Base-by-base conservation (phyloP, 2,797 vertebrate genomes). In the Cirrhinus molitorella region DNA sequence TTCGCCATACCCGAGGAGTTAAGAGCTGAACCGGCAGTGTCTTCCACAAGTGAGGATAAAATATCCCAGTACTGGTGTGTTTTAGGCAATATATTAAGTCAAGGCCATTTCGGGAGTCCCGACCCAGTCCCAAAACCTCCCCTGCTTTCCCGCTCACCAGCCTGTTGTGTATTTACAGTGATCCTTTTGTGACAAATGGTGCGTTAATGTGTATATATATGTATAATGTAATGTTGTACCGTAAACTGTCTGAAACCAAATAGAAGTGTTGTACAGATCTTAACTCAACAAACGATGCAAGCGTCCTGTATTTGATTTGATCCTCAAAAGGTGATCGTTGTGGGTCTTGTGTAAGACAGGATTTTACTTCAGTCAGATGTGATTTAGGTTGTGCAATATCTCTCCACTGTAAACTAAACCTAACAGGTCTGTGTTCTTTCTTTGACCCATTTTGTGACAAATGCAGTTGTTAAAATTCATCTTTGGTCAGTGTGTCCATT, bases 101-200 rank as follows among this genome's bases (percentile, higher is more conserved):
- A 82, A 87, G 81, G 86, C 87, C 65, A 65, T 49, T 85, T 85
- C 81, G 85, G 76, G 80, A 89, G 84, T 87, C 89, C 85, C 81
- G 76, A 81, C 40, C 59, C 43, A 65, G 45, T 23, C 49, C 72
- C 51, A 8, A 45, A 57, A 43, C 70, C 71, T 72, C 21, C 59
- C 37, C 73, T 23, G 72, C 75, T 80, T 65, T 74, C 74, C 47
- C 21, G 88, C 89, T 87, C 90, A 86, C 89, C 84, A 71, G 89
- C 91, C 90, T 90, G 90, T 89, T 85, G 88, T 93, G 92, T 93
- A 90, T 89, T 90, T 88, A 90, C 92, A 90, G 93, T 94, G 92
- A 93, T 88, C 92, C 92, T 91, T 78, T 94, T 89, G 93, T 95
- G 94, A 91, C 92, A 92, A 89, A 84, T 94, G 89, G 94, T 95